Evolutionary conservation across 2,888 invertebrate genomes (phyloP), one percentile per base, ranked within the genome.

Genomic region (Brachyptera risi): DNA sequence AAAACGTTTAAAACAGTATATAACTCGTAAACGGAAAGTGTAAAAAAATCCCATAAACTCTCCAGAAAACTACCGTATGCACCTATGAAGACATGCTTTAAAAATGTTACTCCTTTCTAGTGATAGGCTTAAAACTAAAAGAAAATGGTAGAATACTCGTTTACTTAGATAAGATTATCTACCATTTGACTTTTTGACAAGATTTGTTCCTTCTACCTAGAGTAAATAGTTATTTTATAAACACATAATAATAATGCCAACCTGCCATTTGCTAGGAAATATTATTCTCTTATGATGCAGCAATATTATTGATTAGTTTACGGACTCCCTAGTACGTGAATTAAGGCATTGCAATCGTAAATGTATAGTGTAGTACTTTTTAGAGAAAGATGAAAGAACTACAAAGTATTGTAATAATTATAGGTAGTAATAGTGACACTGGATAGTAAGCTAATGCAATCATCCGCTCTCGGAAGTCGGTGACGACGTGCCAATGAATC

Each of bases 301-400:
- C 31, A 31, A n/a, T n/a, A n/a, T 31, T 31, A 31, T 31, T 31
- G 31, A 21, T 21, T 44, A 44, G 21, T 17, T 44, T 44, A 44
- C 21, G 44, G 44, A 44, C 21, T 21, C 11, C 11, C 17, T 44
- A 31, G 31, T 44, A 44, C 44, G 15, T 17, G n/a, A 19, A 31
- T 44, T 44, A 44, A 44, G 44, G 44, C 44, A 44, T 44, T 44
- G 44, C 44, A 44, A 44, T 44, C 21, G 44, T 21, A 44, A 44
- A 44, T 44, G 44, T 44, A 21, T 44, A 21, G 17, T 44, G 21
- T 44, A 44, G 9, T 44, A 17, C 19, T 17, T 31, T n/a, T n/a
- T n/a, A n/a, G n/a, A n/a, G n/a, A n/a, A n/a, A n/a, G n/a, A 15
- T 38, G 3, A 38, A 38, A 38, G 40, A 38, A 38, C 40, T 38